Evolutionary conservation across 2,888 invertebrate species (phyloP).

Genomic region (Eumerus sabulonum): DNA sequence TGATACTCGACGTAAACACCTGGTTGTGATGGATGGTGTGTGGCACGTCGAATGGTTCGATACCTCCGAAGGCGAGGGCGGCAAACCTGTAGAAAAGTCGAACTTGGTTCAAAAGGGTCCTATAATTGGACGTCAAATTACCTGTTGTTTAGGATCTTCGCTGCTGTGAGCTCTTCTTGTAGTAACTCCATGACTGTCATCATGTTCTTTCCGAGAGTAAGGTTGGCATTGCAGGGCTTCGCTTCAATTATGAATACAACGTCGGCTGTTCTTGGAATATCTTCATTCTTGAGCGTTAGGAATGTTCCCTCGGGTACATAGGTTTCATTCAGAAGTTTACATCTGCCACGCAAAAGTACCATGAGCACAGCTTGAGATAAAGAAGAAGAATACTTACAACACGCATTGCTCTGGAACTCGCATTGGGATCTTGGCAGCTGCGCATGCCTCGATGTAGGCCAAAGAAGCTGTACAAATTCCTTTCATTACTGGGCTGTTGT

Average conservation of each 20-base stretch:
- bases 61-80: conserved; percentile 90
- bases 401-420: conserved; percentile 90
- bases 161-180: conserved; percentile 84
- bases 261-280: conserved; percentile 86
- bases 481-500: conserved; percentile 75
- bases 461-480: conserved; percentile 88
- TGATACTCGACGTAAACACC: conserved; percentile 83
- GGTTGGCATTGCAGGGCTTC: conserved; percentile 87
- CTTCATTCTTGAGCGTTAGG: conserved; percentile 81
- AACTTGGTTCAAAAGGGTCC: background rate
- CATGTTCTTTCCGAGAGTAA: conserved; percentile 84
- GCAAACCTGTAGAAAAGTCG: conserved; percentile 83
- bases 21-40: conserved; percentile 86
- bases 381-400: conserved; percentile 82
- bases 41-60: conserved; percentile 85
- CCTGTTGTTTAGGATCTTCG: conserved; percentile 85
- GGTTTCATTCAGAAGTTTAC: conserved; percentile 84
- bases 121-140: conserved; percentile 71
- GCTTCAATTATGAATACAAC: conserved; percentile 94
- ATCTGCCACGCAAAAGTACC: conserved; percentile 79
- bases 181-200: conserved; percentile 84
- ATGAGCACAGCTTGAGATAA: background rate
- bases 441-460: conserved; percentile 90
- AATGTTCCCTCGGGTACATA: conserved; percentile 88
- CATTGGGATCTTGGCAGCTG: conserved; percentile 86